phyloP scores from a whole-genome alignment of 2,797 vertebrate species.

The Pseudotriccus pelzelni region DNA sequence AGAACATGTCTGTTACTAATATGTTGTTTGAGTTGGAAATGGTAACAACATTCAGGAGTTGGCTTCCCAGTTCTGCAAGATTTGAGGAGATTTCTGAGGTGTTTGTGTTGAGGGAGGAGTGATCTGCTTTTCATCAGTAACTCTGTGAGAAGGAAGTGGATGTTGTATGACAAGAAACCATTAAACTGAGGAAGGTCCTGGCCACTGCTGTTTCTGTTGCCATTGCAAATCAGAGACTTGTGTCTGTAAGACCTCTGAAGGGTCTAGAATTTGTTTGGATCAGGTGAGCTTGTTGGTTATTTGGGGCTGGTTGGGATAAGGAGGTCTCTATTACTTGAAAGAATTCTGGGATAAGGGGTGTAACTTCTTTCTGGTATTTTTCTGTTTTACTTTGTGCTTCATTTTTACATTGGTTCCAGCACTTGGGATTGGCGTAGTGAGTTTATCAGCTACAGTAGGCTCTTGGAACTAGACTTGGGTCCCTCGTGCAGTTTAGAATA shows the following conservation, averaged over 20 bases:
- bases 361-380: background rate
- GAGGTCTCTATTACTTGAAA: background rate
- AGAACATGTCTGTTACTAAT: background rate
- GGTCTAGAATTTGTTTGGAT: background rate
- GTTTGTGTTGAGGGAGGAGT: background rate
- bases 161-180: background rate
- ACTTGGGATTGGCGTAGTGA: background rate
- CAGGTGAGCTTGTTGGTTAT: background rate
- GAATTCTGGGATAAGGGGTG: background rate
- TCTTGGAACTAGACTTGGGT: background rate
- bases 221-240: background rate
- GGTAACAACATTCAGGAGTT: background rate
- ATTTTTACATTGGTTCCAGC: background rate
- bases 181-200: background rate
- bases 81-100: background rate
- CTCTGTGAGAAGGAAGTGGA: background rate
- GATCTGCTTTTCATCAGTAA: background rate
- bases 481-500: background rate
- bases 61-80: background rate
- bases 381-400: background rate
- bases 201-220: background rate
- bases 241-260: background rate
- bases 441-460: background rate
- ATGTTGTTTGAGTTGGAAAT: background rate
- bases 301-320: background rate